Conservation (phyloP, 2,888 invertebrate species). For the Eupithecia inturbata region DNA sequence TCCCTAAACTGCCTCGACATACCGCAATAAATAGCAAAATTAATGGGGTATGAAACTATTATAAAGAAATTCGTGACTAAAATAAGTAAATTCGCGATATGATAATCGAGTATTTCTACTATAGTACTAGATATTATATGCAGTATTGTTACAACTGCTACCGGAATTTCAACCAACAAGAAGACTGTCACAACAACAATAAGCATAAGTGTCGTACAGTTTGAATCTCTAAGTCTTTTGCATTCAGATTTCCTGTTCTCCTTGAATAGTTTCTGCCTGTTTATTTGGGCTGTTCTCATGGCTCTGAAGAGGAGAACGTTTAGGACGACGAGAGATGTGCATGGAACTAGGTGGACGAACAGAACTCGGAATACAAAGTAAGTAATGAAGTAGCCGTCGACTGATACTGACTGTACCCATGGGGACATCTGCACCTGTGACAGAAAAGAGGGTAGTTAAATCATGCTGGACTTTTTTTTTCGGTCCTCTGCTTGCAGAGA, state of each 20-base stretch:
- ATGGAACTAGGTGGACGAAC: constrained; percentile 96
- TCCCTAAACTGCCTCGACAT: constrained; percentile 98
- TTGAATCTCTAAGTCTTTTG: constrained; percentile 90
- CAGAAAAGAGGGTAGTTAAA: not conserved
- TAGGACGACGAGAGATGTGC: constrained; percentile 93
- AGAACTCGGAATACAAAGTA: constrained; percentile 94
- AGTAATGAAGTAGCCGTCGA: constrained; percentile 91
- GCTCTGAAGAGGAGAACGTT: constrained; percentile 94
- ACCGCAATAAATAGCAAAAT: constrained; percentile 97
- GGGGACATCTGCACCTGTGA: constrained; percentile 84
- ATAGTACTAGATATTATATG: constrained; percentile 92
- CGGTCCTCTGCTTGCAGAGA: not conserved
- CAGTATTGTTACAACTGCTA: constrained; percentile 91
- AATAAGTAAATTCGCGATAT: constrained; percentile 90
- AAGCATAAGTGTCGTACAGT: constrained; percentile 94
- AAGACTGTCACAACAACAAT: constrained; percentile 95
- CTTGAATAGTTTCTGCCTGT: constrained; percentile 90
- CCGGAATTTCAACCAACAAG: constrained; percentile 91
- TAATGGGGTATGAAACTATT: constrained; percentile 95
- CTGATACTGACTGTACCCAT: constrained; percentile 89
- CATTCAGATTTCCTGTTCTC: constrained; percentile 91
- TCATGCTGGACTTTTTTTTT: not conserved
- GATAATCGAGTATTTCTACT: constrained; percentile 89
- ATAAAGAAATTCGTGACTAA: constrained; percentile 95
- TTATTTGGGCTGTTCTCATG: constrained; percentile 92